Evolutionary conservation across 2,797 vertebrate species (phyloP).

Genomic region (Synanceia verrucosa): DNA sequence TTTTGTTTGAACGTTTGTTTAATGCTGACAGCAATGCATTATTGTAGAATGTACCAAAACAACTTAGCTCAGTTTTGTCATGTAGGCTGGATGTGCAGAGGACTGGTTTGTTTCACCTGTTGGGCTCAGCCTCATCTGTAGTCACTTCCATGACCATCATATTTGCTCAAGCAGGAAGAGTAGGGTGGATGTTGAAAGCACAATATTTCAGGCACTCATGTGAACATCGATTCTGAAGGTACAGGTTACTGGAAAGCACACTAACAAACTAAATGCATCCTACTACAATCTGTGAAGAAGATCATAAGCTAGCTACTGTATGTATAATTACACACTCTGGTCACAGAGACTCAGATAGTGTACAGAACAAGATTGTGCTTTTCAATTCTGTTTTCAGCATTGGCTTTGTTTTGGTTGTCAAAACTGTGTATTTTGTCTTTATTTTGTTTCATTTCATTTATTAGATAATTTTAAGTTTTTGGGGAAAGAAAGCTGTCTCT

Average conservation of each 20-base stretch:
- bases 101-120: constrained; percentile 35
- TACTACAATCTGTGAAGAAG: constrained; percentile 75
- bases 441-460: constrained; percentile 56
- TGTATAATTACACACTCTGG: constrained; percentile 52
- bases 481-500: constrained; percentile 24
- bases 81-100: constrained; percentile 44
- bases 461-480: constrained; percentile 24
- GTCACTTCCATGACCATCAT: constrained; percentile 48
- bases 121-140: constrained; percentile 45
- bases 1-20: constrained; percentile 65
- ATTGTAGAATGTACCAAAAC: constrained; percentile 79
- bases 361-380: constrained; percentile 60
- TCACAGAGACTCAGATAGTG: constrained; percentile 54
- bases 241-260: constrained; percentile 76
- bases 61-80: constrained; percentile 51
- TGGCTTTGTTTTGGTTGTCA: constrained; percentile 16
- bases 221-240: constrained; percentile 47
- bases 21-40: constrained; percentile 66
- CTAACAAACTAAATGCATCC: constrained; percentile 54
- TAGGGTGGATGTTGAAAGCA: constrained; percentile 70
- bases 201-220: constrained; percentile 72
- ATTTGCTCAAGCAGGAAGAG: constrained; percentile 40
- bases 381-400: constrained; percentile 48
- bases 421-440: constrained; percentile 62
- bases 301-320: constrained; percentile 81